Conservation (phyloP, 2,113 vertebrate species). For the Apodemus speciosus region DNA sequence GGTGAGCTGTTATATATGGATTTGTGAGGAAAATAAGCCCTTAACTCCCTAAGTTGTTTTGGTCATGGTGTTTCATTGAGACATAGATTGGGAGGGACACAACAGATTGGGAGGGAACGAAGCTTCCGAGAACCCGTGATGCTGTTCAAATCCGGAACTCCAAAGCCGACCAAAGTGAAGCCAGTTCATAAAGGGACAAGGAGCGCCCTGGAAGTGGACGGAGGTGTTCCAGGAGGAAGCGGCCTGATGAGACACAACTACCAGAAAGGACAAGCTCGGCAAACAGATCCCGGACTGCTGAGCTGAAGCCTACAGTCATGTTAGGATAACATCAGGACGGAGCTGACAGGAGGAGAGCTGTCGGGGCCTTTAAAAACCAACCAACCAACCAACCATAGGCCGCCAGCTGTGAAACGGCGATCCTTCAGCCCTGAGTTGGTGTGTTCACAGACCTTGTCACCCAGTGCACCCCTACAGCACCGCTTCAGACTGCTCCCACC, state of each 20-base stretch:
- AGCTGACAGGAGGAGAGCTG: not conserved
- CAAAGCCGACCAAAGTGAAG: not conserved
- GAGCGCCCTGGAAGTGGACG: not conserved
- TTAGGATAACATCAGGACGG: constrained; percentile 36
- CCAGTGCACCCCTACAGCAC: no score
- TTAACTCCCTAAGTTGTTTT: not conserved
- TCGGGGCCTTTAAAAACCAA: not conserved
- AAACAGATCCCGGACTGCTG: constrained; percentile 44
- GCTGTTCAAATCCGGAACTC: not conserved
- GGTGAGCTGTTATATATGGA: not conserved
- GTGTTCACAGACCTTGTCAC: not conserved
- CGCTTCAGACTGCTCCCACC: not conserved
- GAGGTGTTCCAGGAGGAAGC: not conserved
- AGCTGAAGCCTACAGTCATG: constrained; percentile 32
- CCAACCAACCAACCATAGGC: no score
- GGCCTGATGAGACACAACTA: not conserved
- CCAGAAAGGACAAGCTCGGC: constrained; percentile 23
- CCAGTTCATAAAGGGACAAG: not conserved
- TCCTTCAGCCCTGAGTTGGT: not conserved
- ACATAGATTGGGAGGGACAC: no score
- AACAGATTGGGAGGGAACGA: not conserved
- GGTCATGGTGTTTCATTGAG: not conserved
- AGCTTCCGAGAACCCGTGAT: not conserved
- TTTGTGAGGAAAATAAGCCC: not conserved
- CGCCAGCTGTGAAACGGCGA: not conserved